Evolutionary conservation across 2,888 invertebrate genomes (phyloP).

Genomic region (Pelosia muscerda): DNA sequence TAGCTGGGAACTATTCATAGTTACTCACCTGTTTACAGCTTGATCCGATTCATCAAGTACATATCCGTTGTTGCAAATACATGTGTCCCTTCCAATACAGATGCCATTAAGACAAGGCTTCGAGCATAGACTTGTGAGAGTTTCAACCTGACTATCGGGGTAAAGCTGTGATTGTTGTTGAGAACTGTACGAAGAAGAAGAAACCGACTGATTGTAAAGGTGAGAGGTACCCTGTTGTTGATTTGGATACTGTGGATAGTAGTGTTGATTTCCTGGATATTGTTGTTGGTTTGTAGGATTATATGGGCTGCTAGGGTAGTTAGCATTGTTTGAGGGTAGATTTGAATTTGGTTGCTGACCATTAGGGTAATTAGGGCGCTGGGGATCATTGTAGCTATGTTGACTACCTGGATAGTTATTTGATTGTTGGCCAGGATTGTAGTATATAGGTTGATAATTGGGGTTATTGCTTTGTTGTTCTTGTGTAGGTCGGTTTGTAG

Average conservation of each 20-base stretch:
- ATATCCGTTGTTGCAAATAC: constrained; percentile 87
- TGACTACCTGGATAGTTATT: constrained; percentile 34
- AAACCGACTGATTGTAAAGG: constrained; percentile 12
- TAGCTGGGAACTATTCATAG: neutral
- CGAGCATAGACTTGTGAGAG: constrained; percentile 76
- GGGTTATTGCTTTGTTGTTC: constrained; percentile 24
- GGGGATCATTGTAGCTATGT: constrained; percentile 27
- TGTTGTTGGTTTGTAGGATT: constrained; percentile 3
- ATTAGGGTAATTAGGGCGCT: constrained; percentile 26
- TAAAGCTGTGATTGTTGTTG: constrained; percentile 36
- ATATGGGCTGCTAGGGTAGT: constrained; percentile 32
- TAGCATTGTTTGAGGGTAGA: constrained; percentile 23
- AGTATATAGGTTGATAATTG: constrained; percentile 35
- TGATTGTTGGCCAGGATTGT: constrained; percentile 36
- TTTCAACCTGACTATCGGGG: constrained; percentile 40
- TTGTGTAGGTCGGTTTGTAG: constrained; percentile 12
- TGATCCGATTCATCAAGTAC: constrained; percentile 71
- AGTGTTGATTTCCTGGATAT: constrained; percentile 14
- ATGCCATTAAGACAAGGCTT: constrained; percentile 89
- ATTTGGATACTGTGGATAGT: constrained; percentile 32
- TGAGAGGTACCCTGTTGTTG: constrained; percentile 10
- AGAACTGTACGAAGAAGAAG: constrained; percentile 20
- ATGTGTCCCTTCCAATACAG: constrained; percentile 85
- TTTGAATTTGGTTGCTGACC: constrained; percentile 27
- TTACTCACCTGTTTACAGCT: constrained; percentile 62